These are phyloP conservation scores for Notamacropus eugenii DNA, from an alignment of 2,797 vertebrate genomes.

Conservation along the genomic window DNA sequence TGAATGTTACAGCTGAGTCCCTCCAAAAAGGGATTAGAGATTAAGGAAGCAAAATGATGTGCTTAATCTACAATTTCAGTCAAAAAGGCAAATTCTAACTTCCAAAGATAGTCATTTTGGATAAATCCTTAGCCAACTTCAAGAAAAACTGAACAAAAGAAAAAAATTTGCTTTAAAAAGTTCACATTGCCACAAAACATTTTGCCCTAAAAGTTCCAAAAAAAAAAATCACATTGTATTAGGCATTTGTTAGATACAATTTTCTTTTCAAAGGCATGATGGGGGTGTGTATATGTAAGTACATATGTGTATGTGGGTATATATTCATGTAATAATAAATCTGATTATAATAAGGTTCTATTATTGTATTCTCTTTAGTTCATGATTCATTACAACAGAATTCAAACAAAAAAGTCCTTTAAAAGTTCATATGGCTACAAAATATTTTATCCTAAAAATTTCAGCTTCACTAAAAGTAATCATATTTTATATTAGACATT, in stretches of 20 bases:
- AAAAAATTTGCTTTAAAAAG: not conserved
- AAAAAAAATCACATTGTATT: not conserved
- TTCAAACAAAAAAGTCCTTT: not conserved
- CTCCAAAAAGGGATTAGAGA: slow-evolving; percentile 10
- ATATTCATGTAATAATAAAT: not conserved
- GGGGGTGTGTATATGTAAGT: too few relatives aligned
- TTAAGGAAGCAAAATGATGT: slow-evolving; percentile 4
- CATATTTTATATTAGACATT: too few relatives aligned
- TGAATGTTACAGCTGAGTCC: not conserved
- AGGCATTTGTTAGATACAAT: not conserved
- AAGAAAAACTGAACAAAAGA: not conserved
- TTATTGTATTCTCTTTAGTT: not conserved
- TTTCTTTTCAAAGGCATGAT: not conserved
- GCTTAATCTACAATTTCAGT: slow-evolving; percentile 29
- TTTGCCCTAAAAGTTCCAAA: not conserved
- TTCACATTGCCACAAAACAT: not conserved
- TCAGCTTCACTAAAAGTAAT: too few relatives aligned
- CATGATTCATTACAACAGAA: not conserved
- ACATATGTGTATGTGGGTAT: too few relatives aligned
- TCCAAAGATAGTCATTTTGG: slow-evolving; percentile 1
- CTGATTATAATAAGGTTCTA: not conserved
- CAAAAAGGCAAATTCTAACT: slow-evolving; percentile 10
- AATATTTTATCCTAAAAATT: too few relatives aligned
- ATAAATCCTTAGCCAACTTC: not conserved
- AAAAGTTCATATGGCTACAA: too few relatives aligned